Evolutionary conservation across 2,797 vertebrate genomes (phyloP), one percentile per base, ranked within the genome.

Genomic region (Danio aesculapii): DNA sequence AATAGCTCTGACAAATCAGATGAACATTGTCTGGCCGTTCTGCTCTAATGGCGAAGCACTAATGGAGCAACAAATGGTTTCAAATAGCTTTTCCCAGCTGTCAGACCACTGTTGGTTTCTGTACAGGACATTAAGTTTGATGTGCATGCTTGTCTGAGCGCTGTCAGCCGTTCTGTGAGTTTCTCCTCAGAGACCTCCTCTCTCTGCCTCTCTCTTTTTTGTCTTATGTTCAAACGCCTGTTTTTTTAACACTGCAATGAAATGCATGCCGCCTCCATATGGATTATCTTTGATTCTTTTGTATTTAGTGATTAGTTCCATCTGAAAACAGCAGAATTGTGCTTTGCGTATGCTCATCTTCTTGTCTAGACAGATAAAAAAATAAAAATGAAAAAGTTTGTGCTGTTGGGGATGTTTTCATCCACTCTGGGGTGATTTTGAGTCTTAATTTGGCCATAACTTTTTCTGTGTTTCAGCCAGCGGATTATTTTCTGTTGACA

Each of bases 21-120:
- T 71, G 30, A 71, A 63, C 67, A 71, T 30, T 53, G 49, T 30
- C 39, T 64, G 39, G 39, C 41, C 8, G 44, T 70, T 58, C 46
- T 50, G 58, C 11, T 82, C 8, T 52, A 46, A 79, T 57, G 39
- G 76, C 41, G 17, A 67, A 53, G 52, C 58, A 39, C 46, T 79
- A 68, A 57, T 67, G 52, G 76, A 39, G 76, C 70, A 53, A 66
- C 77, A 79, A 55, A 44, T 77, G 71, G 61, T 52, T 55, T 79
- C 46, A 17, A 52, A 74, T 67, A 46, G 17, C 61, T 39, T 73
- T 74, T 30, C 19, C 16, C 76, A 79, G 68, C 77, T 79, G 77
- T 79, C 77, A 53, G 67, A 53, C 39, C 47, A 10, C 57, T 79
- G 41, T 71, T 47, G 59, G 47, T 46, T 55, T 63, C 57, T 62